phyloP scores from a whole-genome alignment of 2,888 invertebrate genomes.

The Sesamia inferens region DNA sequence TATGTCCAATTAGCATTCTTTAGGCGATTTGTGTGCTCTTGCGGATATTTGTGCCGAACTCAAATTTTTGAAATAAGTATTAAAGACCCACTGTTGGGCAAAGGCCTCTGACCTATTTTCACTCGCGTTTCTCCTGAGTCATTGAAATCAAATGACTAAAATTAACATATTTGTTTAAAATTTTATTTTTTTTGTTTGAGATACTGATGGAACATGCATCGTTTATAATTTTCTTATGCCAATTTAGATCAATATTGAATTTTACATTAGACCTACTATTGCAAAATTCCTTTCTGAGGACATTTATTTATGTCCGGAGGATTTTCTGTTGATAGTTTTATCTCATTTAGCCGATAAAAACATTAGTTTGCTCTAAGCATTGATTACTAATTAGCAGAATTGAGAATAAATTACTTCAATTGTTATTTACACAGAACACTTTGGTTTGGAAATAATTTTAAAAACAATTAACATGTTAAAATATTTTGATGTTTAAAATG shows the following conservation, averaged over 20 bases:
- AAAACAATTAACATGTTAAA: background rate
- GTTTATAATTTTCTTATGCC: too few species aligned
- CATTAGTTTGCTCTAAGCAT: constrained; percentile 10
- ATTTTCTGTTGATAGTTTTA: constrained; percentile 28
- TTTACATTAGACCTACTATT: too few species aligned
- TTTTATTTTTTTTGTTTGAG: too few species aligned
- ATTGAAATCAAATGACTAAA: background rate
- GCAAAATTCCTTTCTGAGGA: too few species aligned
- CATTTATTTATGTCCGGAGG: background rate
- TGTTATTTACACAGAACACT: constrained; percentile 11
- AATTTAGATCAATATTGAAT: too few species aligned
- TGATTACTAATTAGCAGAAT: constrained; percentile 32
- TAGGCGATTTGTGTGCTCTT: background rate
- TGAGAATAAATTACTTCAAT: constrained; percentile 14
- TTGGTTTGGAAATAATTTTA: background rate
- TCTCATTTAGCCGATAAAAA: constrained; percentile 23
- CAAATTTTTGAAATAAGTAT: too few species aligned
- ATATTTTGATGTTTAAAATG: constrained; percentile 5
- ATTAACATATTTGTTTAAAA: too few species aligned
- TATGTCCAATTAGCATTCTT: constrained; percentile 7
- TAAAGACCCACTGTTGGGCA: background rate
- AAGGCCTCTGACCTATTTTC: background rate
- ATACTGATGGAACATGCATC: too few species aligned
- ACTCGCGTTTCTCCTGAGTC: background rate
- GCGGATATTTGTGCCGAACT: background rate